Evolutionary conservation across 1,140 invertebrate genomes (phyloP), one percentile per base, ranked within the genome.

Genomic region (Ceratitis capitata): DNA sequence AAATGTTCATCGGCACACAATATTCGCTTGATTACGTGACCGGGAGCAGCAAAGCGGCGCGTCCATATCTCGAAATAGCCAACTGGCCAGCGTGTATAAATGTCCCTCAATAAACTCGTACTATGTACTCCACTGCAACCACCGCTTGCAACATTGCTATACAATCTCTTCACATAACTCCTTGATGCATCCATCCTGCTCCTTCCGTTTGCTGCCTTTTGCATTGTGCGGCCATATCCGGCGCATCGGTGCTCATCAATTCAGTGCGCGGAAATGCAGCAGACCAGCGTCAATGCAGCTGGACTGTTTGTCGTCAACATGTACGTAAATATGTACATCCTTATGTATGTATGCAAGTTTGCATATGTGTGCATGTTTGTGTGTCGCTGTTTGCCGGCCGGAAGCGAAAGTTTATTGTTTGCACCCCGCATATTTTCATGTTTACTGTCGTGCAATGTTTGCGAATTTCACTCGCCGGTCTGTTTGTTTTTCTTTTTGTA

Each of bases 321-420:
- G 69, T 39, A 42, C 23, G 69, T 42, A 23, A 35, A 74, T 42
- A 42, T 45, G 69, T 42, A 23, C 69, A 74, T 42, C 6, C 19
- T n/a, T 42, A 7, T 45, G 69, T 78, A 2, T n/a, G 39, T n/a
- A n/a, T 19, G 39, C 16, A 0, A 10, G 3, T 64, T 4, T 32
- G 12, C 32, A 2, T 16, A 10, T 61, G 58, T 61, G 19, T 26
- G 19, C n/a, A n/a, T n/a, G n/a, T n/a, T n/a, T 39, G 35, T 9
- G 69, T 0, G 69, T 6, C 69, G 23, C 7, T 47, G 69, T 78
- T 78, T 78, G 39, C 39, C 16, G 10, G 16, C 69, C 32, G 69
- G 69, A 78, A 78, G 69, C 69, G 69, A 45, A 78, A 78, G 69
- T 78, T 78, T 78, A 78, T 78, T 78, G 69, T 78, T 78, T 78